Percentiles rank a stretch among this genome's conserved stretches.
Conservation (phyloP, 1,140 invertebrate species). For the Scaptodrosophila lebanonensis region DNA sequence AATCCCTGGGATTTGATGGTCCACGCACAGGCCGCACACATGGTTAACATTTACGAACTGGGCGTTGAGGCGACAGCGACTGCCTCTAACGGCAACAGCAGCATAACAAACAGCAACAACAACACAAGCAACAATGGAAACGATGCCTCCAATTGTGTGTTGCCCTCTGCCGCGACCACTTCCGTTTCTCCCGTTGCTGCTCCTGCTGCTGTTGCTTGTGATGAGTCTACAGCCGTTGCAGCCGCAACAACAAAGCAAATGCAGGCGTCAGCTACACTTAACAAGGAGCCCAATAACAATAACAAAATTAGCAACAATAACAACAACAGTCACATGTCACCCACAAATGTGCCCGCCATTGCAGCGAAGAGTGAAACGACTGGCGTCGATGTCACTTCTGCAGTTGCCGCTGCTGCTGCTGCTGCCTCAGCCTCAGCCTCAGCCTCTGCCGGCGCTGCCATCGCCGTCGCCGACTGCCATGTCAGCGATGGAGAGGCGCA, state of each 20-base stretch:
- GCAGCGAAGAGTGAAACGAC: conserved; percentile 22
- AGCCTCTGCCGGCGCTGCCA: neutral
- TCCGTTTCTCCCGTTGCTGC: conserved; percentile 1
- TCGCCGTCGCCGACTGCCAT: conserved; percentile 21
- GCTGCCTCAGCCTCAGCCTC: neutral
- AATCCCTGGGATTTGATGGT: conserved; percentile 89
- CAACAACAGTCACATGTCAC: conserved; percentile 53
- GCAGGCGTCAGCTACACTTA: conserved; percentile 57
- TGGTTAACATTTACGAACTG: conserved; percentile 89
- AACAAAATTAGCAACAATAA: conserved; percentile 68
- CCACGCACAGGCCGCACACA: conserved; percentile 87
- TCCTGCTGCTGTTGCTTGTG: conserved; percentile 18
- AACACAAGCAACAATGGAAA: conserved; percentile 33
- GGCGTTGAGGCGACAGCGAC: conserved; percentile 78
- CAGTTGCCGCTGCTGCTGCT: neutral
- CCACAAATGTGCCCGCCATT: conserved; percentile 25
- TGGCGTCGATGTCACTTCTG: conserved; percentile 23
- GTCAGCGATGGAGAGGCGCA: conserved; percentile 51
- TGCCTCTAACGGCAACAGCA: conserved; percentile 31
- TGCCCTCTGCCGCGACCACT: neutral
- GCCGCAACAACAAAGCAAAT: conserved; percentile 49
- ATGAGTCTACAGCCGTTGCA: conserved; percentile 34
- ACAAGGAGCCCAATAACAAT: conserved; percentile 70
- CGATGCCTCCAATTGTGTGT: conserved; percentile 33
- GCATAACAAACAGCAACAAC: conserved; percentile 29